These are phyloP conservation scores for Rhynchonycteris naso DNA, from an alignment of 2,797 vertebrate genomes.

Conservation along the genomic window DNA sequence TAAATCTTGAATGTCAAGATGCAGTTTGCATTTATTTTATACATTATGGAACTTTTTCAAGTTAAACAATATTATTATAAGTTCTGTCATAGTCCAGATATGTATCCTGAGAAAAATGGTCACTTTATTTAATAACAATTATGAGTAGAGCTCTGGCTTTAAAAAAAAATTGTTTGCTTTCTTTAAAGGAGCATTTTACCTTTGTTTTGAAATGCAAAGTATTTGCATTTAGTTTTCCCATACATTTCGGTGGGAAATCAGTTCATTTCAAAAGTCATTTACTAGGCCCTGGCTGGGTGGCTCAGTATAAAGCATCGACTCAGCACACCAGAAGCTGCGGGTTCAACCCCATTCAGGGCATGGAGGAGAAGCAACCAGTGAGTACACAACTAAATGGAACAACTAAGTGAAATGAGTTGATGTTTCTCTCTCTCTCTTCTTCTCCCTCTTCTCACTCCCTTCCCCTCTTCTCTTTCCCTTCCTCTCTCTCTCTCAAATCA, in stretches of 20 bases:
- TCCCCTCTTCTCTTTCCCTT: no score
- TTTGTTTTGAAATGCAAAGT: not conserved
- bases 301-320: no score
- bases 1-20: slow-evolving; percentile 38
- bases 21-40: slow-evolving; percentile 7
- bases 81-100: not conserved
- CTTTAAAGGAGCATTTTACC: slow-evolving; percentile 11
- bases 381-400: no score
- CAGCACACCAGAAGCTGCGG: no score
- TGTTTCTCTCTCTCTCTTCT: no score
- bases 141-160: not conserved
- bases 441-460: no score
- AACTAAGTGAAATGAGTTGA: no score
- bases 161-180: slow-evolving; percentile 3
- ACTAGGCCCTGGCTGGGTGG: not conserved
- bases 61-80: not conserved
- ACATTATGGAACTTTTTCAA: not conserved
- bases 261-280: not conserved
- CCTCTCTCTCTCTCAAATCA: no score
- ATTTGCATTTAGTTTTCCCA: not conserved
- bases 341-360: no score
- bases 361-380: no score
- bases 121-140: slow-evolving; percentile 23
- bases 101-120: not conserved
- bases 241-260: not conserved